phyloP scores from a whole-genome alignment of 2,888 invertebrate species.

The Lampropteryx suffumata region DNA sequence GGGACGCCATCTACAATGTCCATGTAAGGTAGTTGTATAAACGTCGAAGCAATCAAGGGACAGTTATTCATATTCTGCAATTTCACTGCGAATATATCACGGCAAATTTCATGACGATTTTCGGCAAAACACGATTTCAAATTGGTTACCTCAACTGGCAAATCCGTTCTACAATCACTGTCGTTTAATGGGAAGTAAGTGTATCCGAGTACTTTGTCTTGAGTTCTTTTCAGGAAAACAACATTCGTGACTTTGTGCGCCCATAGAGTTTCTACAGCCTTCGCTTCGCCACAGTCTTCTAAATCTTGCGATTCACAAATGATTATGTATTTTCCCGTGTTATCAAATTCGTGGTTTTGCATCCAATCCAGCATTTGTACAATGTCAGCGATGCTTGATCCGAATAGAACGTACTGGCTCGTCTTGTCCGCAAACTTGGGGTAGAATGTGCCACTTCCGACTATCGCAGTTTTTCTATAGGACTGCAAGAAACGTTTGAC shows the following conservation, averaged over 20 bases:
- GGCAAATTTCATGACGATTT: conserved; percentile 26
- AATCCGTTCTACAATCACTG: conserved; percentile 47
- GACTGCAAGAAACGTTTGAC: conserved; percentile 50
- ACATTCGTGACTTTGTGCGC: conserved; percentile 58
- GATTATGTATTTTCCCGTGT: conserved; percentile 61
- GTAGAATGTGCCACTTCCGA: conserved; percentile 44
- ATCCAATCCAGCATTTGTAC: conserved; percentile 48
- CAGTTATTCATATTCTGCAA: conserved; percentile 56
- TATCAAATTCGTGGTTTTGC: conserved; percentile 50
- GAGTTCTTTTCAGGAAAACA: conserved; percentile 48
- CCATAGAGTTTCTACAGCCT: conserved; percentile 56
- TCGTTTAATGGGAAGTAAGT: conserved; percentile 52
- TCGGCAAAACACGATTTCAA: conserved; percentile 33
- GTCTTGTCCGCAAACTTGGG: conserved; percentile 38
- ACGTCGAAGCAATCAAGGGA: conserved; percentile 60
- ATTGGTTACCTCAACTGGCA: conserved; percentile 44
- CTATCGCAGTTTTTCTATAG: conserved; percentile 51
- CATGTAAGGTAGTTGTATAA: conserved; percentile 62
- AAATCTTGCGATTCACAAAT: conserved; percentile 50
- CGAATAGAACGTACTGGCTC: conserved; percentile 59
- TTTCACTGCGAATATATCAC: conserved; percentile 52
- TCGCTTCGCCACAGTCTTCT: conserved; percentile 53
- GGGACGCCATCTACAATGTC: conserved; percentile 48
- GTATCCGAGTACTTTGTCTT: conserved; percentile 43
- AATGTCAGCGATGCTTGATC: conserved; percentile 44